Conservation (phyloP, 2,888 invertebrate species). For the Corbicula japonica region DNA sequence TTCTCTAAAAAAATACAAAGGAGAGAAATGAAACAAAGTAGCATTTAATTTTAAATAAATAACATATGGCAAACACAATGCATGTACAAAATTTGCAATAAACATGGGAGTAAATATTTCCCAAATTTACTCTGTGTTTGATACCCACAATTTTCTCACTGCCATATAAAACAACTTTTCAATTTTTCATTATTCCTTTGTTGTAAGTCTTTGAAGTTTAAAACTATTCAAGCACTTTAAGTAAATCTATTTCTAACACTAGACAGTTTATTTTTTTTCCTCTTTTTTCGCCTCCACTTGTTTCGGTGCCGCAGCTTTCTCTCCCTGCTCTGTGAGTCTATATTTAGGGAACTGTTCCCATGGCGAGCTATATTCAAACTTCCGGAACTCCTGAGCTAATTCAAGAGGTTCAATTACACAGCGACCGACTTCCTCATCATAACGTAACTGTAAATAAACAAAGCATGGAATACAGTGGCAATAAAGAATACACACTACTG, state of each 20-base stretch:
- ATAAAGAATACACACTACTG: too few species aligned
- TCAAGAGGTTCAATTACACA: constrained; percentile 99
- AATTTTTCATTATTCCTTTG: neutral
- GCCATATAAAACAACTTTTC: neutral
- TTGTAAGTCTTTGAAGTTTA: too few species aligned
- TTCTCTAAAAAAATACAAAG: too few species aligned
- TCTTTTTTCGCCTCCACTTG: constrained; percentile 40
- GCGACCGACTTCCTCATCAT: constrained; percentile 98
- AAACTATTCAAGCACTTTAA: neutral
- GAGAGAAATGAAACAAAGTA: too few species aligned
- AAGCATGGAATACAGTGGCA: neutral
- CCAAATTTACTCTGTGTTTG: too few species aligned
- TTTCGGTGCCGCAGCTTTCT: constrained; percentile 31
- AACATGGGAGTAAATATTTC: too few species aligned
- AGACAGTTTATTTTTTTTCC: constrained; percentile 39
- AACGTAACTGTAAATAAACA: constrained; percentile 91
- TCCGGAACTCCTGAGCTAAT: constrained; percentile 98
- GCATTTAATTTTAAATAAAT: too few species aligned
- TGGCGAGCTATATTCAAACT: constrained; percentile 98
- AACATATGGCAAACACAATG: too few species aligned
- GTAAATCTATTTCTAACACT: neutral
- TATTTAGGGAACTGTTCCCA: constrained; percentile 98
- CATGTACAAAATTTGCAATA: too few species aligned
- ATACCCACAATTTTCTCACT: too few species aligned
- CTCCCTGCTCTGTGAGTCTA: constrained; percentile 62